Conservation (phyloP, 2,797 vertebrate species). For the Lithobates sylvaticus region DNA sequence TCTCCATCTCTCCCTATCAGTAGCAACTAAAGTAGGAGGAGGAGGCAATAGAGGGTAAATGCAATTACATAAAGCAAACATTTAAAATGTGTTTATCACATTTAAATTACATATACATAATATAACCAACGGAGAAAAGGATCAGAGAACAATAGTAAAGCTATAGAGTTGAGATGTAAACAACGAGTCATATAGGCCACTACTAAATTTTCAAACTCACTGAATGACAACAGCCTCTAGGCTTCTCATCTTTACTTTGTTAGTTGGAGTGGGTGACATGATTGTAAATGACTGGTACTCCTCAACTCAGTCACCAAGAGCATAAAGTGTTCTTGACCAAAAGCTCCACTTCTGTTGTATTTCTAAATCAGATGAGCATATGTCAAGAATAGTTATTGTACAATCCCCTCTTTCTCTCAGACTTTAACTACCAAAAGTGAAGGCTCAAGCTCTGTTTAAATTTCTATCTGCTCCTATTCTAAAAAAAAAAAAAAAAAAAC, state of each 20-base stretch:
- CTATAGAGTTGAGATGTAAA: conserved; percentile 24
- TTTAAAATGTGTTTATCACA: no score
- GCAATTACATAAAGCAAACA: no score
- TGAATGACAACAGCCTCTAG: conserved; percentile 56
- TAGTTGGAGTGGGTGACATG: not conserved
- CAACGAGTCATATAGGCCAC: conserved; percentile 1
- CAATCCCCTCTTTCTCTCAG: no score
- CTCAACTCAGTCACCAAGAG: conserved; percentile 38
- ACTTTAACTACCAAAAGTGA: no score
- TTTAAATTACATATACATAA: no score
- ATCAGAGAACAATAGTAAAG: not conserved
- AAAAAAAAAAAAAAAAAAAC: no score
- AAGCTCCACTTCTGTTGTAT: not conserved
- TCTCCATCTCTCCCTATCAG: no score
- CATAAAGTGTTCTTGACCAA: conserved; percentile 26
- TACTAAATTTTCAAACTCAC: conserved; percentile 31
- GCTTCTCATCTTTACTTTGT: conserved; percentile 16
- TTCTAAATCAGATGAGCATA: not conserved
- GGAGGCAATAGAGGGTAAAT: no score
- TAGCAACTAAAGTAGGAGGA: no score
- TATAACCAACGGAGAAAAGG: not conserved
- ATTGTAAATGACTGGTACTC: conserved; percentile 59
- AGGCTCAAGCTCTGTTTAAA: no score
- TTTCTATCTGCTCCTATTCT: no score
- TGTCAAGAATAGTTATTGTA: no score